Evolutionary conservation across 1,140 invertebrate genomes (phyloP), one percentile per base, ranked within the genome.

Genomic region (Ceratina japonica): DNA sequence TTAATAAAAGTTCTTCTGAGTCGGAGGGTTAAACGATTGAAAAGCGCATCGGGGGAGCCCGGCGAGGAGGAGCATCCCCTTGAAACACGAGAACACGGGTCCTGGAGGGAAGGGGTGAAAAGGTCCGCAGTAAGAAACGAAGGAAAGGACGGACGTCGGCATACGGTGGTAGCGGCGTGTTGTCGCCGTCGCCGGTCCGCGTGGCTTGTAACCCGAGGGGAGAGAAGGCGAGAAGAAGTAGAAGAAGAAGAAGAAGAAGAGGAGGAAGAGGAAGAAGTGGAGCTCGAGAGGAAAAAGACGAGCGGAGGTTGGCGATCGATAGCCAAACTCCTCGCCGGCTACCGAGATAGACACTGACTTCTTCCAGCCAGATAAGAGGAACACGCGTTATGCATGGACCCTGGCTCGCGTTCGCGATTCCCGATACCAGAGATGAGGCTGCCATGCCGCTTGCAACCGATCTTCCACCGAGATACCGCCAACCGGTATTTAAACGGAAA

Each of bases 251-350:
- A 44, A 44, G 37, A 44, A 44, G 37, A 44, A 44, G 37, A 44
- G 10, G 37, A 44, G 5, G 37, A 44, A 44, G 37, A 44, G 5
- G 37, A 44, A 44, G 37, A 44, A 44, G 37, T 44, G 37, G 37
- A 44, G 37, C 64, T 72, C 24, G 65, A 66, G 24, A 58, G 68
- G 75, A 62, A 83, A 82, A 63, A 86, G 77, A 70, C 65, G 81
- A 86, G 79, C 83, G 62, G 73, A 77, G 83, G 84, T 75, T 80
- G 87, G 84, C 82, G 90, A 91, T 92, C 91, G 91, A 92, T 92
- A 92, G 89, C 90, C 89, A 91, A 91, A 91, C 90, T 90, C 86
- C 86, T 84, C 84, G 89, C 87, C 88, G 89, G 86, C 83, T n/a
- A 87, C 82, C 87, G 87, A 88, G 87, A 88, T 84, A 86, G 82